Base-by-base conservation (phyloP, 2,797 vertebrate species). In the Poeciliopsis presidionis region DNA sequence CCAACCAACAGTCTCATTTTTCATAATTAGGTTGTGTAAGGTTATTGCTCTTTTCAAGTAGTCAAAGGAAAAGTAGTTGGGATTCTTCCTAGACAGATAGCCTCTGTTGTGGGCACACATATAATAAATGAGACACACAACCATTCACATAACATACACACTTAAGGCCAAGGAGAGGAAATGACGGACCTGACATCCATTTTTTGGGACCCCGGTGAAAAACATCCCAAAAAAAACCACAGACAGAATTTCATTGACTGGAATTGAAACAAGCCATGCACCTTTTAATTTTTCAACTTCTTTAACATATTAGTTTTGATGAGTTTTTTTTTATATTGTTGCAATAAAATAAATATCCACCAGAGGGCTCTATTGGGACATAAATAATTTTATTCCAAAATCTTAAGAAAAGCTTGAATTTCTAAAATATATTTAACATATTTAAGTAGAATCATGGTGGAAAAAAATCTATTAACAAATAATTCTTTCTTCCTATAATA, bases 321-420 rank as follows among this genome's bases (percentile, higher is more conserved):
- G 25, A 70, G 1, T 46, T 45, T n/a, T 39, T 28, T 11, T 28
- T 11, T 25, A 43, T 46, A 51, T 71, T 30, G 46, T 5, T 88
- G 83, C 39, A 85, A 39, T 79, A 20, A 59, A 43, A 33, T 0
- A 69, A 45, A 49, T 51, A 0, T 72, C 84, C 94, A 92, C 88
- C 81, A 87, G 92, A 88, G 88, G 80, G 90, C 0, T 81, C 43
- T 43, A 73, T 45, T 33, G 39, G 28, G 13, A 67, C n/a, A 77
- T 6, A 41, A 51, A 79, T 39, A 7, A 36, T 9, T n/a, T 7
- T 18, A 46, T 30, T 67, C 22, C 39, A 43, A 69, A 43, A 14
- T 43, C 39, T 43, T 69, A n/a, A 69, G 9, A 69, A 25, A 69
- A 7, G 0, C 22, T 43, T 69, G 22, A 7, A n/a, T 43, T 43